phyloP scores from a whole-genome alignment of 2,113 vertebrate genomes.

The Xyliphius kryptos region DNA sequence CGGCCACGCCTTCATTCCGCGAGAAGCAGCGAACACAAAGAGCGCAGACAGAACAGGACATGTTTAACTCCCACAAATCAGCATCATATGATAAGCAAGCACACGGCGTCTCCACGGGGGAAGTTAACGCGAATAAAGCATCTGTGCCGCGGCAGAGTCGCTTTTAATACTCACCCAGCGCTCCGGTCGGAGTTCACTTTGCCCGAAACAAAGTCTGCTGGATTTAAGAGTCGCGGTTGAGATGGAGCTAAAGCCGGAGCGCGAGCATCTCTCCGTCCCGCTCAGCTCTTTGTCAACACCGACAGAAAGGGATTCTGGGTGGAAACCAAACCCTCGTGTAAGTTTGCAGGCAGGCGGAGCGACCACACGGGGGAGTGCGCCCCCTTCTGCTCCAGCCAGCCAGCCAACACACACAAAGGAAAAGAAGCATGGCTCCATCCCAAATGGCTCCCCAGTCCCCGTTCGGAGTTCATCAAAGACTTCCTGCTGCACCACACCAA shows the following conservation, averaged over 20 bases:
- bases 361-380: slow-evolving; percentile 38
- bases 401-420: too few species aligned
- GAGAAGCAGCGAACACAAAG: slow-evolving; percentile 58
- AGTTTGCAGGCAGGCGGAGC: slow-evolving; percentile 53
- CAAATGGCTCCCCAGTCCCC: background rate
- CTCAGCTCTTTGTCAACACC: slow-evolving; percentile 71
- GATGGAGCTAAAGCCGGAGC: slow-evolving; percentile 12
- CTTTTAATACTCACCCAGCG: too few species aligned
- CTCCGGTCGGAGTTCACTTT: too few species aligned
- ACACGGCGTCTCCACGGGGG: too few species aligned
- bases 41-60: slow-evolving; percentile 44
- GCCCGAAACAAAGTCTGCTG: too few species aligned
- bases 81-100: slow-evolving; percentile 68
- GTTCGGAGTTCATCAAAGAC: background rate
- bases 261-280: slow-evolving; percentile 45
- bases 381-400: slow-evolving; percentile 3
- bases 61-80: slow-evolving; percentile 52
- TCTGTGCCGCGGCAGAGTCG: too few species aligned
- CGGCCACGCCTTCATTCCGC: slow-evolving; percentile 66
- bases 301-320: slow-evolving; percentile 50
- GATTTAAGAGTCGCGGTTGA: too few species aligned
- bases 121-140: too few species aligned
- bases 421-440: slow-evolving; percentile 21
- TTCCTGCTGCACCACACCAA: background rate
- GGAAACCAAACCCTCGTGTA: slow-evolving; percentile 58